A percentile compares a stretch with the other conserved stretches of the same genome.
Evolutionary conservation across 2,888 invertebrate species (phyloP).

Genomic region (Teinopalpus imperialis): DNA sequence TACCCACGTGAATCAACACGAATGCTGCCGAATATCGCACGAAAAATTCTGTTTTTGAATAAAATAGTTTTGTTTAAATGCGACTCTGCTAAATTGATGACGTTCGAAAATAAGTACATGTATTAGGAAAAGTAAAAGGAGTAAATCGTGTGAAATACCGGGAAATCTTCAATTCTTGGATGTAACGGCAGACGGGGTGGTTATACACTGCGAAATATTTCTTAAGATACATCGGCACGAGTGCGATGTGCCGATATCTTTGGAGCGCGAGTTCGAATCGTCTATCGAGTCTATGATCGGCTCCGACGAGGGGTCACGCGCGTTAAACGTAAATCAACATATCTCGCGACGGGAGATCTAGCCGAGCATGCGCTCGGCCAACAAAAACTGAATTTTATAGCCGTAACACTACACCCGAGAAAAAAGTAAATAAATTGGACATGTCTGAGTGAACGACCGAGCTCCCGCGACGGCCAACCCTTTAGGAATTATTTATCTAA

Average conservation of each 20-base stretch:
- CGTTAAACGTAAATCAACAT: constrained; percentile 82
- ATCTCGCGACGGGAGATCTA: constrained; percentile 81
- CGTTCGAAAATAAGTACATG: constrained; percentile 28
- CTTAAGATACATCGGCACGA: constrained; percentile 77
- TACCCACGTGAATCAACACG: constrained; percentile 1
- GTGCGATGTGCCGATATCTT: constrained; percentile 76
- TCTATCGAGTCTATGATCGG: constrained; percentile 80
- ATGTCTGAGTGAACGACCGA: constrained; percentile 62
- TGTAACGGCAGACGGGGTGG: constrained; percentile 49
- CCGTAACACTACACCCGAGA: constrained; percentile 74
- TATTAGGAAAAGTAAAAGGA: constrained; percentile 31
- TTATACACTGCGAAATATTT: constrained; percentile 71
- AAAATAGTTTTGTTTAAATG: no score
- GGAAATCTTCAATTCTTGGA: constrained; percentile 69
- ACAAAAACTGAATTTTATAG: constrained; percentile 78
- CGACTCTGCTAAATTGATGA: no score
- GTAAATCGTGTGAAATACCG: constrained; percentile 66
- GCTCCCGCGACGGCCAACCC: constrained; percentile 46
- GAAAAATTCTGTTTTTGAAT: no score
- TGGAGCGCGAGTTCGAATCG: constrained; percentile 72
- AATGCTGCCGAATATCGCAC: neutral
- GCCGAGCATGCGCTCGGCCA: constrained; percentile 68
- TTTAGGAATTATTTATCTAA: constrained; percentile 35
- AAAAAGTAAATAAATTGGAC: constrained; percentile 76
- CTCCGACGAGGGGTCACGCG: constrained; percentile 77